A percentile compares a stretch with the other conserved stretches of the same genome.
Conservation (phyloP, 2,888 invertebrate species). For the Falcaria lacertinaria region DNA sequence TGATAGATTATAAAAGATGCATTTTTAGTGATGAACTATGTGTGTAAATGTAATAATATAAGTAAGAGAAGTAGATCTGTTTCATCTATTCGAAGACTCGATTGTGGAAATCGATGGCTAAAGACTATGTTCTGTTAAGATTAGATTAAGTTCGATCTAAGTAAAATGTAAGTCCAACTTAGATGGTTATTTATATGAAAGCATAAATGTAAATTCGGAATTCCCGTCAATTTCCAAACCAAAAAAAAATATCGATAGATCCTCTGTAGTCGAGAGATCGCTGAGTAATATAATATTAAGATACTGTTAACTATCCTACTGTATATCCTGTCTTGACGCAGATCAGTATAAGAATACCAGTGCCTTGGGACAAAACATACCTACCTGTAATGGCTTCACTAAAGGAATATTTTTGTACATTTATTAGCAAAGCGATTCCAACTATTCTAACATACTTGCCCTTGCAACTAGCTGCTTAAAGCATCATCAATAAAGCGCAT, state of each 20-base stretch:
- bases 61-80: constrained; percentile 74
- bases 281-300: constrained; percentile 37
- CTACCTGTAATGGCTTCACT: constrained; percentile 63
- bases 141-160: constrained; percentile 59
- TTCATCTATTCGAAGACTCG: constrained; percentile 79
- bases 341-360: constrained; percentile 67
- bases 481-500: constrained; percentile 9
- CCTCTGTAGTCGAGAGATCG: constrained; percentile 56
- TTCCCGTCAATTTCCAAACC: constrained; percentile 66
- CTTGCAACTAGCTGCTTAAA: constrained; percentile 20
- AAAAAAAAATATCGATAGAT: constrained; percentile 52
- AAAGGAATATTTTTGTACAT: constrained; percentile 74
- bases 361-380: constrained; percentile 78
- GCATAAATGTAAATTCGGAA: constrained; percentile 62
- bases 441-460: constrained; percentile 20
- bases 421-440: constrained; percentile 59
- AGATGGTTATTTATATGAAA: constrained; percentile 71
- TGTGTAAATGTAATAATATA: constrained; percentile 64
- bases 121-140: constrained; percentile 74
- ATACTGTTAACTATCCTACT: constrained; percentile 29
- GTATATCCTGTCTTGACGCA: constrained; percentile 37
- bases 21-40: constrained; percentile 77
- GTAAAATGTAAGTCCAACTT: constrained; percentile 65
- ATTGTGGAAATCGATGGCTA: constrained; percentile 72
- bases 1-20: constrained; percentile 73